These are phyloP conservation scores for Himalopsyche anomala DNA, from an alignment of 2,888 invertebrate genomes.

Conservation along the genomic window DNA sequence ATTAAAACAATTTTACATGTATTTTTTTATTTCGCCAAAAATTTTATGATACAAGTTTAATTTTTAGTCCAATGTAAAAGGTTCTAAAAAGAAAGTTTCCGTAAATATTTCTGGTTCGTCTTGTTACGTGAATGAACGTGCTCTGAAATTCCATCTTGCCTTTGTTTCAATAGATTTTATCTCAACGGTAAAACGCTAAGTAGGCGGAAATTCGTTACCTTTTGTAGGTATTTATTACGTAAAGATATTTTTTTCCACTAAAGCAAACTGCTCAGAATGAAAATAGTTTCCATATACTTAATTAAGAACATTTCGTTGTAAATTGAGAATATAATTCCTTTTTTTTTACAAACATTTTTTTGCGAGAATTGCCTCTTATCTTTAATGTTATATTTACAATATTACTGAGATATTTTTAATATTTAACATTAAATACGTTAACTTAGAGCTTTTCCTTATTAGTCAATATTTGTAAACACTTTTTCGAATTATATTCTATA, in stretches of 20 bases:
- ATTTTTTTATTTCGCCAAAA: too few relatives aligned
- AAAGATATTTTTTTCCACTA: neutral
- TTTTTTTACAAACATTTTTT: too few relatives aligned
- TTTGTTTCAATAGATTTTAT: slow-evolving; percentile 50
- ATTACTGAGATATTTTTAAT: too few relatives aligned
- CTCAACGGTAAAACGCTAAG: slow-evolving; percentile 27
- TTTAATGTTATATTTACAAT: too few relatives aligned
- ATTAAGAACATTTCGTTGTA: neutral
- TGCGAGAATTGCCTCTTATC: too few relatives aligned
- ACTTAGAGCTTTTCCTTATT: too few relatives aligned
- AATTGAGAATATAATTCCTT: neutral
- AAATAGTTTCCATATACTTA: neutral
- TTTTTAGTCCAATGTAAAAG: neutral
- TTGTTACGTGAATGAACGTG: slow-evolving; percentile 5
- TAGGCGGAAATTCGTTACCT: slow-evolving; percentile 33
- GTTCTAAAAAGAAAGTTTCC: neutral
- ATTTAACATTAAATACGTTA: too few relatives aligned
- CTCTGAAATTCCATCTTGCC: neutral
- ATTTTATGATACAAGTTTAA: too few relatives aligned
- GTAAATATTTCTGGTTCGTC: slow-evolving; percentile 39
- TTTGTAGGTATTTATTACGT: slow-evolving; percentile 21
- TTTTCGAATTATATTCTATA: too few relatives aligned
- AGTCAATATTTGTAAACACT: too few relatives aligned
- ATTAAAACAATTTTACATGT: too few relatives aligned
- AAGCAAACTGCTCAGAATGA: neutral